These are phyloP conservation scores for Perca schrenkii DNA, from an alignment of 2,113 vertebrate genomes.

Conservation along the genomic window DNA sequence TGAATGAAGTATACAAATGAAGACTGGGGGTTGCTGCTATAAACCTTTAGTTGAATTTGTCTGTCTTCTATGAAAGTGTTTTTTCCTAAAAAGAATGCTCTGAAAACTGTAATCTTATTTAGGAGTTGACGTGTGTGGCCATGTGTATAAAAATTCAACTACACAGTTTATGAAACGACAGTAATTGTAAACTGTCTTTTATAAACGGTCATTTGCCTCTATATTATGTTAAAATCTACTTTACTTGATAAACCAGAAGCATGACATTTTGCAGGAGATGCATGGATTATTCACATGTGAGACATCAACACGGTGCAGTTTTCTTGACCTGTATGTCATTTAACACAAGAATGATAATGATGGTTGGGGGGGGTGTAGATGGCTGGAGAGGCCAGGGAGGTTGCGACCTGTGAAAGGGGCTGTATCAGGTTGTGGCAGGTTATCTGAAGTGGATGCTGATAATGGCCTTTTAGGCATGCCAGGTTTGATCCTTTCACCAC, in stretches of 20 bases:
- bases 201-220: neutral
- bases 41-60: constrained; percentile 35
- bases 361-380: constrained; percentile 29
- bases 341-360: constrained; percentile 73
- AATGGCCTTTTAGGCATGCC: constrained; percentile 86
- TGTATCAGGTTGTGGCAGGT: constrained; percentile 83
- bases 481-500: constrained; percentile 79
- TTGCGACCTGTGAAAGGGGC: constrained; percentile 77
- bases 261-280: constrained; percentile 52
- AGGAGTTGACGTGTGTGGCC: neutral
- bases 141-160: constrained; percentile 5
- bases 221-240: constrained; percentile 11
- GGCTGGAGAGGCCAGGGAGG: constrained; percentile 72
- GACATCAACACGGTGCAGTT: constrained; percentile 56
- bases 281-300: constrained; percentile 69
- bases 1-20: constrained; percentile 34
- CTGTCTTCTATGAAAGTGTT: constrained; percentile 1
- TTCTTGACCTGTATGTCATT: constrained; percentile 76
- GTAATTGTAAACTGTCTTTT: neutral
- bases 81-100: constrained; percentile 2
- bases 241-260: constrained; percentile 9
- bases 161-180: neutral
- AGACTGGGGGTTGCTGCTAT: constrained; percentile 6
- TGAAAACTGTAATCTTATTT: constrained; percentile 18
- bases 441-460: constrained; percentile 84